phyloP scores from a whole-genome alignment of 2,797 vertebrate species.

The Rhyacichthys aspro region DNA sequence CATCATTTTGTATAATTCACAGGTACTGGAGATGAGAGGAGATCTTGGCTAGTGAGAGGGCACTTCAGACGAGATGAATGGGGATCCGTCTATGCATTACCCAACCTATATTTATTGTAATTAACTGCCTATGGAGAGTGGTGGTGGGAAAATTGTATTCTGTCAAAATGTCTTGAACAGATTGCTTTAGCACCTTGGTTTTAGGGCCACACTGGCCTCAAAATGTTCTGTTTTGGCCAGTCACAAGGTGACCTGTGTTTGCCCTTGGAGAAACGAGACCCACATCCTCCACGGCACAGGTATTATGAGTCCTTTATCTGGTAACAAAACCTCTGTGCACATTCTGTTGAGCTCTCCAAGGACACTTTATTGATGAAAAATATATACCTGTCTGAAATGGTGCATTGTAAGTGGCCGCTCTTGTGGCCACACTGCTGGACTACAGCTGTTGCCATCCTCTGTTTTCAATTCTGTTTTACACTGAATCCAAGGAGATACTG shows the following conservation, averaged over 20 bases:
- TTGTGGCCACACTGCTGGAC: conserved; percentile 35
- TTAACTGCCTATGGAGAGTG: conserved; percentile 52
- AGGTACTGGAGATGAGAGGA: conserved; percentile 77
- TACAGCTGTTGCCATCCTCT: conserved; percentile 33
- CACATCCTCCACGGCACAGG: conserved; percentile 45
- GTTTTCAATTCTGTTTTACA: conserved; percentile 30
- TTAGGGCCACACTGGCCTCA: conserved; percentile 8
- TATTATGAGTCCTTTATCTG: conserved; percentile 70
- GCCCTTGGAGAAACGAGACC: conserved; percentile 52
- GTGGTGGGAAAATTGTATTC: conserved; percentile 29
- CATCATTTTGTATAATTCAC: conserved; percentile 82
- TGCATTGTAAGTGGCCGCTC: conserved; percentile 82
- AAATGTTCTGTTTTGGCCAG: conserved; percentile 27
- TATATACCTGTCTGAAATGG: conserved; percentile 76
- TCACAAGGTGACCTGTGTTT: conserved; percentile 47
- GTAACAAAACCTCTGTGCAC: conserved; percentile 77
- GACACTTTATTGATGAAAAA: conserved; percentile 81
- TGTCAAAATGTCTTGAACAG: conserved; percentile 17
- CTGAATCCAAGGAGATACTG: conserved; percentile 31
- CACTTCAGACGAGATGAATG: conserved; percentile 71
- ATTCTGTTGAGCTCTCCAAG: conserved; percentile 86
- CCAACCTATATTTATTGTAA: conserved; percentile 70
- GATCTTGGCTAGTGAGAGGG: conserved; percentile 70
- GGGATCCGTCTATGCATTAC: conserved; percentile 51
- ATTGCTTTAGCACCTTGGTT: conserved; percentile 25